Evolutionary conservation across 2,113 vertebrate species (phyloP).

Genomic region (Suncus etruscus): DNA sequence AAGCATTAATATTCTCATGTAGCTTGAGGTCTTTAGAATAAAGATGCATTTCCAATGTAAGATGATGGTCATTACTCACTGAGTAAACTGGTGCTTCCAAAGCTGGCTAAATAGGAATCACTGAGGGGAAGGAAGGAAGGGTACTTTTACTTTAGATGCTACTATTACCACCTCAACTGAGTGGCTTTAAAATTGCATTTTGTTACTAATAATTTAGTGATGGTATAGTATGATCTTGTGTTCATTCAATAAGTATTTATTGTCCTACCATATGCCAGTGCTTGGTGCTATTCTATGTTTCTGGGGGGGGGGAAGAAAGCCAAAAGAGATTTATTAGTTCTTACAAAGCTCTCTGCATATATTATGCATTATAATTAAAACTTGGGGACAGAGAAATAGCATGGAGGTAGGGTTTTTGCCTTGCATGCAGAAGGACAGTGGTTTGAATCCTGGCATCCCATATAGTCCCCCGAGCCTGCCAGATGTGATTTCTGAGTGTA

Average conservation of each 20-base stretch:
- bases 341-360: background rate
- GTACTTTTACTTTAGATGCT: background rate
- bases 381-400: background rate
- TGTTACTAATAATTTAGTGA: slow-evolving; percentile 45
- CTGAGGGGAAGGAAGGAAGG: background rate
- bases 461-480: too few relatives aligned
- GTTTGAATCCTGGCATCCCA: too few relatives aligned
- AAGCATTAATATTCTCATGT: background rate
- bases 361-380: background rate
- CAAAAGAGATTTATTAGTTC: slow-evolving; percentile 12
- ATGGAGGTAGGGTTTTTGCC: too few relatives aligned
- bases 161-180: slow-evolving; percentile 31
- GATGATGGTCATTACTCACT: background rate
- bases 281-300: background rate
- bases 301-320: slow-evolving; percentile 19
- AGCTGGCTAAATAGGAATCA: slow-evolving; percentile 16
- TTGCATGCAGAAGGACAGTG: too few relatives aligned
- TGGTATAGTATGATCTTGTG: slow-evolving; percentile 1
- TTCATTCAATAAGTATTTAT: slow-evolving; percentile 22
- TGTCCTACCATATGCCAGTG: background rate
- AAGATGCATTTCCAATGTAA: background rate
- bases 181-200: slow-evolving; percentile 30
- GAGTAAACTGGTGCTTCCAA: background rate
- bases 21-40: background rate
- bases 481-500: too few relatives aligned